Evolutionary conservation across 2,797 vertebrate genomes (phyloP).

Genomic region (Falco berigora): DNA sequence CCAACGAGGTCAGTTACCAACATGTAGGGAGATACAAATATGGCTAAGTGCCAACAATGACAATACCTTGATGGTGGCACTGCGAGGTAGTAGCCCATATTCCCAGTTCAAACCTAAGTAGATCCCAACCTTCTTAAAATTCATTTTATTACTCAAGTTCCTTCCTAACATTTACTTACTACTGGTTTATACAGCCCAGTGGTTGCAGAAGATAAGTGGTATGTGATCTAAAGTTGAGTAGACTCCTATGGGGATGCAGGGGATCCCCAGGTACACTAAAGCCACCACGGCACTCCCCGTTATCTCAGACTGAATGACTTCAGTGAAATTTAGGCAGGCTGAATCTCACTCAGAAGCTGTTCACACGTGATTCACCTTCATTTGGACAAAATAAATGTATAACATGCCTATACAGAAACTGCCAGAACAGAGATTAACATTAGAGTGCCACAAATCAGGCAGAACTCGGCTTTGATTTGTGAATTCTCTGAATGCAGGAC

Average conservation of each 20-base stretch:
- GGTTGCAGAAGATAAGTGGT: neutral
- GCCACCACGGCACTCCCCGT: rapidly evolving
- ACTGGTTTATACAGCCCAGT: neutral
- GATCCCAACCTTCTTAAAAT: neutral
- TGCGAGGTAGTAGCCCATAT: neutral
- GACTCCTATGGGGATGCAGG: neutral
- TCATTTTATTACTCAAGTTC: neutral
- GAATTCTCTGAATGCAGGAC: neutral
- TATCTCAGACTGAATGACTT: neutral
- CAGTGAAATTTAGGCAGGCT: neutral
- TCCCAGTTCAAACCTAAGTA: neutral
- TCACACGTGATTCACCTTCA: neutral
- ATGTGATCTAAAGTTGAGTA: neutral
- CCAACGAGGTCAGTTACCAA: neutral
- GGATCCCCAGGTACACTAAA: neutral
- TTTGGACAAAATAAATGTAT: neutral
- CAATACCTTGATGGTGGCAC: neutral
- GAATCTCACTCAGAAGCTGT: neutral
- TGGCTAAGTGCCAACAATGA: neutral
- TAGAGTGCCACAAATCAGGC: neutral
- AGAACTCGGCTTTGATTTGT: neutral
- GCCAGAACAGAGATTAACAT: neutral
- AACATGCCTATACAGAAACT: neutral
- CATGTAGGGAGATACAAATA: neutral
- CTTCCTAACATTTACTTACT: neutral